phyloP scores from a whole-genome alignment of 2,888 invertebrate species.

The Epistrophe eligans region DNA sequence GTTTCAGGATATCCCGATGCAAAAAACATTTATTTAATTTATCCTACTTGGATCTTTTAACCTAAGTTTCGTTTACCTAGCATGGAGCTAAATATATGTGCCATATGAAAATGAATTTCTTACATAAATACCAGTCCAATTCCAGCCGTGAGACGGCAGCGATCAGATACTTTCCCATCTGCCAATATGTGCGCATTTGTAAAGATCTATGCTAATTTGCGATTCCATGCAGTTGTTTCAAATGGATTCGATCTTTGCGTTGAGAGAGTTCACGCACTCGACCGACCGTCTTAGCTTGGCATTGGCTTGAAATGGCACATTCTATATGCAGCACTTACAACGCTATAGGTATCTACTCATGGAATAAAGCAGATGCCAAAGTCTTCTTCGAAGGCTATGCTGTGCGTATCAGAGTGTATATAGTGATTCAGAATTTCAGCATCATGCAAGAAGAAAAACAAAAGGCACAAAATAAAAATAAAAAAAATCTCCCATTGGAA shows the following conservation, averaged over 20 bases:
- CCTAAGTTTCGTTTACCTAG: background rate
- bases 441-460: background rate
- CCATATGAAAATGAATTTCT: conserved; percentile 16
- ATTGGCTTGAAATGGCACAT: conserved; percentile 62
- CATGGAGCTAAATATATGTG: too few species aligned
- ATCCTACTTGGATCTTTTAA: background rate
- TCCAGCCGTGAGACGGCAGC: conserved; percentile 29
- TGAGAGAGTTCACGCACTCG: conserved; percentile 70
- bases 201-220: conserved; percentile 73
- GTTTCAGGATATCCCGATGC: too few species aligned
- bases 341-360: background rate
- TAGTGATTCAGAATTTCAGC: background rate
- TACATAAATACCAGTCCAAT: conserved; percentile 25
- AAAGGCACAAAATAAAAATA: conserved; percentile 31
- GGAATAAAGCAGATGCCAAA: conserved; percentile 32
- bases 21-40: background rate
- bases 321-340: background rate
- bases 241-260: conserved; percentile 55
- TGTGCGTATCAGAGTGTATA: background rate
- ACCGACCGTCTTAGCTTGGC: conserved; percentile 44
- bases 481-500: conserved; percentile 30
- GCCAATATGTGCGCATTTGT: conserved; percentile 52
- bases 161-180: conserved; percentile 64
- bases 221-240: conserved; percentile 50
- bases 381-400: conserved; percentile 17